Conservation (phyloP, 2,797 vertebrate species). For the Menidia menidia region DNA sequence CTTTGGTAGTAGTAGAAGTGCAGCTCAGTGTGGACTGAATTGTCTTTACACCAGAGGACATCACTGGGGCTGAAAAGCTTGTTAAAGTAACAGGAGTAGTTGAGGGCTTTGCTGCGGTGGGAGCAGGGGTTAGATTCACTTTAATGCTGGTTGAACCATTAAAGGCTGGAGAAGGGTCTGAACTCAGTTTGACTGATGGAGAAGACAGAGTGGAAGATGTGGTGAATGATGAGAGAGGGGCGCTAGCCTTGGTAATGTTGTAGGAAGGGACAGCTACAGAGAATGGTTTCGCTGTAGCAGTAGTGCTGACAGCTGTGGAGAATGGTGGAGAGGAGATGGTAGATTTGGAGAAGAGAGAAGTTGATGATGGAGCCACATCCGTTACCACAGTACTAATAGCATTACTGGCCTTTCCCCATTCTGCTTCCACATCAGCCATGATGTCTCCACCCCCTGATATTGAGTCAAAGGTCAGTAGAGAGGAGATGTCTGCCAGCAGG, state of each 20-base stretch:
- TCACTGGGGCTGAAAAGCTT: constrained; percentile 40
- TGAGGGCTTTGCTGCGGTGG: constrained; percentile 49
- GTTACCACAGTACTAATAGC: constrained; percentile 66
- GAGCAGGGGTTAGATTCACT: constrained; percentile 37
- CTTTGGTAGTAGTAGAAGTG: constrained; percentile 32
- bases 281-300: constrained; percentile 42
- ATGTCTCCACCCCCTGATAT: constrained; percentile 94
- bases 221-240: constrained; percentile 49
- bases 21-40: constrained; percentile 40
- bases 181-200: constrained; percentile 52
- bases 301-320: constrained; percentile 38
- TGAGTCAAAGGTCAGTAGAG: constrained; percentile 98
- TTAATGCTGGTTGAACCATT: constrained; percentile 21
- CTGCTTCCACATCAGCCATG: constrained; percentile 94
- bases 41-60: constrained; percentile 42
- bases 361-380: constrained; percentile 45
- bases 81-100: constrained; percentile 24
- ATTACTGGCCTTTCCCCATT: constrained; percentile 85
- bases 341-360: constrained; percentile 60
- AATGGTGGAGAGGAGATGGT: constrained; percentile 44
- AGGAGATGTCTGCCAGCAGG: constrained; percentile 97
- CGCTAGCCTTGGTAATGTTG: constrained; percentile 43
- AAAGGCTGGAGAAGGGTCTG: constrained; percentile 24
- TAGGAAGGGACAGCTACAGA: constrained; percentile 36
- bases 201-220: constrained; percentile 63